Base-by-base conservation (phyloP, 2,797 vertebrate genomes). In the Onychomys arenicola region DNA sequence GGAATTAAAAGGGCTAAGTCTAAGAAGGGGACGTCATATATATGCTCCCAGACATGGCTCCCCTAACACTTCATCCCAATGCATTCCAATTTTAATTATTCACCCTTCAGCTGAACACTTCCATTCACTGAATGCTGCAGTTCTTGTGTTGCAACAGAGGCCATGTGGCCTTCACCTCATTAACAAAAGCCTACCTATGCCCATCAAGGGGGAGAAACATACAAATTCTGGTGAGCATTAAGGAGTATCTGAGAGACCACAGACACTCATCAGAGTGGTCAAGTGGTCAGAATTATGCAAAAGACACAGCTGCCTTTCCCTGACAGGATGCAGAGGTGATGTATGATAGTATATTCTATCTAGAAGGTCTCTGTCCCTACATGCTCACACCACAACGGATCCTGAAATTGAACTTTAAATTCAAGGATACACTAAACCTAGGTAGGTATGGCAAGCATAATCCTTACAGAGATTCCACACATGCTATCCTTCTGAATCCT, bases 151-250 rank as follows among this genome's bases (percentile, higher is more conserved):
- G 55, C 5, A 59, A 34, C 76, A 23, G 4, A 25, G 1, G 9
- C 7, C 46, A 4, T n/a, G 3, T 19, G n/a, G 6, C 34, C n/a
- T 12, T 40, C 32, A 52, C 55, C 3, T 1, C 0, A 43, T 21
- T 23, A 49, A 65, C 16, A 86, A 32, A 86, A 34, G 12, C 27
- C 21, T 84, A 52, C 6, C 12, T 69, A 86, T 69, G 32, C n/a
- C 19, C n/a, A 40, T 71, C 16, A 46, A 21, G 8, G 23, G 8
- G 27, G 1, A 21, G 14, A 65, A n/a, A 59, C 2, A 21, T 4
- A 27, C 11, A 59, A 1, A 55, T 55, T 32, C 17, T 59, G 16
- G 52, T 37, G 55, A 27, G 14, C 29, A 75, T 40, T 21, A 29
- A 25, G 27, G 55, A 14, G 29, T 34, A 75, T 46, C 19, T 34